These are phyloP conservation scores for Furcifer pardalis DNA, from an alignment of 2,797 vertebrate species.

Conservation along the genomic window DNA sequence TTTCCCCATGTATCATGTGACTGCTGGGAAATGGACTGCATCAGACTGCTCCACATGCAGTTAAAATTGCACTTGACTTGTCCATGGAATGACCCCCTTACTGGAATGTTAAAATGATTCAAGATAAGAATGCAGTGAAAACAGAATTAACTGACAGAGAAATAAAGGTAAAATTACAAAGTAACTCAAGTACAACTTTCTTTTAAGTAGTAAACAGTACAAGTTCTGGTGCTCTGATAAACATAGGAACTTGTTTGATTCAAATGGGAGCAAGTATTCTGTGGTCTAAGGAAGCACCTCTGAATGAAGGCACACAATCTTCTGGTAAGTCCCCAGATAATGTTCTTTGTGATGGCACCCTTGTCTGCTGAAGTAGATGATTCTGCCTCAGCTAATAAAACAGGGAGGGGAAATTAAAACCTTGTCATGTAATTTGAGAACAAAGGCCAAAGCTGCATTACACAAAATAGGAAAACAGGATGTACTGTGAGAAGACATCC, in stretches of 20 bases:
- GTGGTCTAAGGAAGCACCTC: background rate
- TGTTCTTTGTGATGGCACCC: background rate
- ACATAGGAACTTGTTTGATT: background rate
- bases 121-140: slow-evolving; percentile 8
- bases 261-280: background rate
- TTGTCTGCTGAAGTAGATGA: background rate
- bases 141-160: slow-evolving; percentile 2
- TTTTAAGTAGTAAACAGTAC: slow-evolving; percentile 29
- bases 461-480: background rate
- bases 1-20: too few relatives aligned
- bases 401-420: background rate
- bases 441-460: background rate
- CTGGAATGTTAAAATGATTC: background rate
- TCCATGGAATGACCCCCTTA: background rate
- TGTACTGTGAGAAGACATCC: background rate
- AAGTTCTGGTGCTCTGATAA: background rate
- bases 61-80: too few relatives aligned
- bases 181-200: background rate
- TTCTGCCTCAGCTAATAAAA: background rate
- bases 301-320: background rate
- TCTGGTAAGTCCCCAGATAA: background rate
- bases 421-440: background rate
- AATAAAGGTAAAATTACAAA: slow-evolving; percentile 17
- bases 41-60: too few relatives aligned
- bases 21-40: too few relatives aligned